Percentiles rank a stretch among this genome's conserved stretches.
phyloP scores from a whole-genome alignment of 2,797 vertebrate genomes.

The Leptoclinus maculatus region DNA sequence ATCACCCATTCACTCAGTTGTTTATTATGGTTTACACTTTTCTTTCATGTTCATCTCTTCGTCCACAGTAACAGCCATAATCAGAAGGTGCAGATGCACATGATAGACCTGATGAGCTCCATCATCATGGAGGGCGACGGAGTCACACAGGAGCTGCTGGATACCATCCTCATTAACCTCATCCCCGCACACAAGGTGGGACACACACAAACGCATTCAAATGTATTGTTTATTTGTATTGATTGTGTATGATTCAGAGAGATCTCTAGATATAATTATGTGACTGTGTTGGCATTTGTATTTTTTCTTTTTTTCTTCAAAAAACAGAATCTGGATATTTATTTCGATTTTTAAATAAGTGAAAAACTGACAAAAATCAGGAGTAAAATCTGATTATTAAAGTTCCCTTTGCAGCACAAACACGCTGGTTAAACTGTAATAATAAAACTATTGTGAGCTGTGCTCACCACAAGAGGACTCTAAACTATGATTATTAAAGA shows the following conservation, averaged over 20 bases:
- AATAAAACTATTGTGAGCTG: neutral
- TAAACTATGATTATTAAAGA: neutral
- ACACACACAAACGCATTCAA: neutral
- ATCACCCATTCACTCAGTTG: neutral
- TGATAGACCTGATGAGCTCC: slow-evolving; percentile 99
- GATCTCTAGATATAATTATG: neutral
- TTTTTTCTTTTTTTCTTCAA: neutral
- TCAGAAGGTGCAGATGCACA: slow-evolving; percentile 99
- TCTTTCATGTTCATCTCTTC: neutral
- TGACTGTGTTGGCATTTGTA: neutral
- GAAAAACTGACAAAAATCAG: neutral
- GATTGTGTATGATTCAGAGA: neutral
- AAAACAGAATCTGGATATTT: neutral
- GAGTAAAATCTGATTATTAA: neutral
- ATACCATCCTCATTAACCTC: slow-evolving; percentile 99
- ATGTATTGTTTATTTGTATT: neutral
- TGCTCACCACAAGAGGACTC: neutral
- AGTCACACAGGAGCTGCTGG: slow-evolving; percentile 98
- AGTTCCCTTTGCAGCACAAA: too few relatives aligned
- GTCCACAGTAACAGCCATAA: slow-evolving; percentile 96
- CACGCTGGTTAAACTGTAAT: neutral
- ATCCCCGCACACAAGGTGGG: slow-evolving; percentile 98
- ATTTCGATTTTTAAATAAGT: neutral
- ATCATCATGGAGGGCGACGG: slow-evolving; percentile 99
- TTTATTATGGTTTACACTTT: neutral